These are phyloP conservation scores for Penaeus chinensis DNA, from an alignment of 1,140 invertebrate species.

Conservation along the genomic window DNA sequence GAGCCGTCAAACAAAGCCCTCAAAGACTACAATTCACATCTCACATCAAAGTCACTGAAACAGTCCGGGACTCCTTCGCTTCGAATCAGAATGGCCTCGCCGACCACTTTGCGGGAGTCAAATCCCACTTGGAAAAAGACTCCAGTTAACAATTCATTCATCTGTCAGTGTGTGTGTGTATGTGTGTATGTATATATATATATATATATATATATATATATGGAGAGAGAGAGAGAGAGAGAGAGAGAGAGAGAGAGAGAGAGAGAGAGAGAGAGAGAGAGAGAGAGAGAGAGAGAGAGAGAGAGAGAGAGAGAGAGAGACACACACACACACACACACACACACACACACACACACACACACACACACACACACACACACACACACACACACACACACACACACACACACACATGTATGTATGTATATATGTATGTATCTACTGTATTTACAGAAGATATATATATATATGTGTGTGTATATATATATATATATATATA, in stretches of 20 bases:
- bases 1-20: too few relatives aligned
- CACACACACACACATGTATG: background rate
- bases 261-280: too few relatives aligned
- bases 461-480: background rate
- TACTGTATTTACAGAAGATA: background rate
- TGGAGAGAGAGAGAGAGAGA: too few relatives aligned
- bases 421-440: background rate
- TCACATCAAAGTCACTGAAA: too few relatives aligned
- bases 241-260: too few relatives aligned
- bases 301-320: too few relatives aligned
- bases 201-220: background rate
- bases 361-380: background rate
- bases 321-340: background rate
- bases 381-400: too few relatives aligned
- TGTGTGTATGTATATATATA: background rate
- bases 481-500: slow-evolving; percentile 15
- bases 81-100: background rate
- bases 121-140: background rate
- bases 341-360: background rate
- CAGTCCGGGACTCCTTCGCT: too few relatives aligned
- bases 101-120: background rate
- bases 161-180: background rate
- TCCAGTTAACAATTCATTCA: background rate
- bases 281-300: too few relatives aligned
- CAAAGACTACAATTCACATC: too few relatives aligned